Conservation (phyloP, 1,140 invertebrate genomes). For the Idris sp. region DNA sequence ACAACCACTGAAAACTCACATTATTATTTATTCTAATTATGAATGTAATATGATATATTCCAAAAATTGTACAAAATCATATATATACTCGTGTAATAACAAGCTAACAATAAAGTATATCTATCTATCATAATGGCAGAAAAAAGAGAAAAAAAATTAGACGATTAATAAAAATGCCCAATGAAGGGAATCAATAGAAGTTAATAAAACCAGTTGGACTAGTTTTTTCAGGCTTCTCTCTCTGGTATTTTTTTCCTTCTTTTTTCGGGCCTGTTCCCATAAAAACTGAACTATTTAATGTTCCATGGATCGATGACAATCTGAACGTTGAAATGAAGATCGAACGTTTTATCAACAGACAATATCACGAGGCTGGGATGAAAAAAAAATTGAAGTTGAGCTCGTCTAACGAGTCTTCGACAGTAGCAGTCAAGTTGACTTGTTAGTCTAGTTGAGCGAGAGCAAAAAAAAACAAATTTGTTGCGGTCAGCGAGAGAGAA, state of each 20-base stretch:
- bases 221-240: constrained; percentile 27
- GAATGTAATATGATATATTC: too few relatives aligned
- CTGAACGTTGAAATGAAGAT: constrained; percentile 23
- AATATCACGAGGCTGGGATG: constrained; percentile 15
- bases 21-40: too few relatives aligned
- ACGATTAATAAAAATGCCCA: constrained; percentile 15
- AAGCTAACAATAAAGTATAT: too few relatives aligned
- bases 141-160: too few relatives aligned
- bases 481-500: constrained; percentile 6
- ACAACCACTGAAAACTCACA: too few relatives aligned
- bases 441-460: constrained; percentile 44
- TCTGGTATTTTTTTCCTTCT: constrained; percentile 23
- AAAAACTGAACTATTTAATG: constrained; percentile 36
- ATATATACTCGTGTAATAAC: too few relatives aligned
- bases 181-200: constrained; percentile 18
- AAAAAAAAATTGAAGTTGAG: constrained; percentile 26
- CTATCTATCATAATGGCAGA: too few relatives aligned
- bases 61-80: too few relatives aligned
- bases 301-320: constrained; percentile 1
- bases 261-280: background rate
- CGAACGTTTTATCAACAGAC: constrained; percentile 22
- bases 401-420: constrained; percentile 34
- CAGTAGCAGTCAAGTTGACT: constrained; percentile 25
- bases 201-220: constrained; percentile 35
- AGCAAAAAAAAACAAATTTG: constrained; percentile 46